Conservation (phyloP, 2,113 vertebrate species). For the Rana temporaria region DNA sequence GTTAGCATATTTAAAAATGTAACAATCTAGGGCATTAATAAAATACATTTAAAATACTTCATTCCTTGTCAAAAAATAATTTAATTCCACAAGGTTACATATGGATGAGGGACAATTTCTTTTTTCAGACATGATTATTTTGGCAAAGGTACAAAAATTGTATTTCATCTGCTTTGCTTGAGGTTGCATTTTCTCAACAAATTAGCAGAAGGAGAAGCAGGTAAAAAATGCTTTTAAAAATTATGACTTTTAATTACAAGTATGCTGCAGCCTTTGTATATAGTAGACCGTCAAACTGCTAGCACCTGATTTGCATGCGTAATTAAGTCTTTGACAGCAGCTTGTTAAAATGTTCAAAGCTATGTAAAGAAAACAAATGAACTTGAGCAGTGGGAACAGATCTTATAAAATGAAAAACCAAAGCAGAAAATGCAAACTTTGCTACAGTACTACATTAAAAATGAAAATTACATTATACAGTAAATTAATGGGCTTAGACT, state of each 20-base stretch:
- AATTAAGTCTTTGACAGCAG: constrained; percentile 27
- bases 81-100: constrained; percentile 7
- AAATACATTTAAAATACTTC: not conserved
- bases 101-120: constrained; percentile 17
- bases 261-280: constrained; percentile 21
- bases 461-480: too few species aligned
- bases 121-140: constrained; percentile 22
- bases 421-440: not conserved
- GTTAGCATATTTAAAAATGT: not conserved
- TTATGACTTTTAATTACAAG: constrained; percentile 35
- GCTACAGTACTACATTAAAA: too few species aligned
- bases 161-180: constrained; percentile 31
- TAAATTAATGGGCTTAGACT: too few species aligned
- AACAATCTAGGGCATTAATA: not conserved
- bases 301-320: constrained; percentile 38
- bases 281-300: constrained; percentile 11
- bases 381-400: not conserved
- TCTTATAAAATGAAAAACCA: not conserved
- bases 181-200: constrained; percentile 32
- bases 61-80: constrained; percentile 15
- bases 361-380: constrained; percentile 36
- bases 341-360: constrained; percentile 30
- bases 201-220: constrained; percentile 33
- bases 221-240: constrained; percentile 36
- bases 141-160: constrained; percentile 7